These are phyloP conservation scores for Cephus sareptanus DNA, from an alignment of 2,888 invertebrate genomes.

Conservation along the genomic window DNA sequence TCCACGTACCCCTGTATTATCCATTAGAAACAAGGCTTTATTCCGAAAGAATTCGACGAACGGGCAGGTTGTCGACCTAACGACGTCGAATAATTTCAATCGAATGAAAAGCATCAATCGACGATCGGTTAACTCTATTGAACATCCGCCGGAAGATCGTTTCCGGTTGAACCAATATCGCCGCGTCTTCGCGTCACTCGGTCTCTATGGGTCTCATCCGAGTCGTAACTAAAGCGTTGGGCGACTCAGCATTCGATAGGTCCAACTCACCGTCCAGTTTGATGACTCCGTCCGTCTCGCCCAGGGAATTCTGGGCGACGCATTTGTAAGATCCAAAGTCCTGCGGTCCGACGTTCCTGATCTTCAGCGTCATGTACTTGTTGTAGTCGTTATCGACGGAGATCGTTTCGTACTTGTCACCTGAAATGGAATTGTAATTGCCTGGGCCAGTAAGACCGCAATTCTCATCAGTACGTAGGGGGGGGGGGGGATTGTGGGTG, in stretches of 20 bases:
- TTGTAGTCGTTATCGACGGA: conserved; percentile 88
- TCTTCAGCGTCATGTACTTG: conserved; percentile 91
- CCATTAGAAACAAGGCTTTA: background rate
- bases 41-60: background rate
- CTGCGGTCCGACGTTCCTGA: conserved; percentile 79
- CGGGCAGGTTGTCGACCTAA: background rate
- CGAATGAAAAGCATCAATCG: background rate
- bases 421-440: conserved; percentile 69
- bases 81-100: background rate
- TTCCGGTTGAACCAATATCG: background rate
- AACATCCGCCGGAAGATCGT: background rate
- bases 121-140: background rate
- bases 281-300: conserved; percentile 90
- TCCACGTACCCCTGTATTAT: background rate
- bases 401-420: conserved; percentile 88
- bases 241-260: background rate
- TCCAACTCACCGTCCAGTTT: conserved; percentile 82
- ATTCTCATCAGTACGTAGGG: background rate
- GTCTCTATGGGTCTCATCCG: background rate
- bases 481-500: background rate
- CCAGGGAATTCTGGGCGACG: conserved; percentile 91
- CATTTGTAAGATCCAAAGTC: conserved; percentile 92
- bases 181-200: background rate
- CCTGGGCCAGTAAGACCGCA: conserved; percentile 55
- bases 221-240: background rate